Percentiles rank a stretch among this genome's conserved stretches.
phyloP scores from a whole-genome alignment of 2,888 invertebrate species.

The Megaustenia siamemsis region DNA sequence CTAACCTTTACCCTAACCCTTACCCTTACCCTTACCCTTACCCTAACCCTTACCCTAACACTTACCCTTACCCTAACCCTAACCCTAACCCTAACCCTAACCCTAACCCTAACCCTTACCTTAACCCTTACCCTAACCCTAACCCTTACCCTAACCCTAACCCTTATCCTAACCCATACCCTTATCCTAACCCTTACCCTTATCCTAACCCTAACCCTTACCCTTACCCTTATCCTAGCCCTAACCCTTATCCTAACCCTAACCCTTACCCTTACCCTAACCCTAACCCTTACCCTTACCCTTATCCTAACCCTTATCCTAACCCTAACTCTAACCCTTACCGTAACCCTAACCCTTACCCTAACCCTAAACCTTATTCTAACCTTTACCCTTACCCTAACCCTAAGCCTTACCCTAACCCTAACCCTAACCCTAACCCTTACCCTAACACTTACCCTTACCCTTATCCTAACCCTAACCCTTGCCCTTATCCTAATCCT shows the following conservation, averaged over 20 bases:
- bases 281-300: slow-evolving; percentile 59
- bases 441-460: slow-evolving; percentile 47
- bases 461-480: slow-evolving; percentile 54
- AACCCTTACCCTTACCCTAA: slow-evolving; percentile 46
- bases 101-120: slow-evolving; percentile 9
- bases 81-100: slow-evolving; percentile 18
- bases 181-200: slow-evolving; percentile 4
- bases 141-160: neutral
- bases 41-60: slow-evolving; percentile 44
- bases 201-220: slow-evolving; percentile 7
- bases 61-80: slow-evolving; percentile 4
- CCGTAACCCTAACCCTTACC: slow-evolving; percentile 60
- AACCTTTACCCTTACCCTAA: slow-evolving; percentile 63
- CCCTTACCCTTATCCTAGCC: too few species aligned
- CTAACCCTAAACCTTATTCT: slow-evolving; percentile 62
- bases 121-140: slow-evolving; percentile 1
- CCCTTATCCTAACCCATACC: slow-evolving; percentile 5
- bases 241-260: too few species aligned
- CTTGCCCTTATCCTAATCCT: slow-evolving; percentile 54
- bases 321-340: slow-evolving; percentile 62
- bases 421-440: slow-evolving; percentile 61
- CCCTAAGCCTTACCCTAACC: slow-evolving; percentile 63
- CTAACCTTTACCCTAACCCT: slow-evolving; percentile 52
- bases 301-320: slow-evolving; percentile 58
- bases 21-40: slow-evolving; percentile 23